phyloP scores from a whole-genome alignment of 2,797 vertebrate genomes.

The Nasua narica region DNA sequence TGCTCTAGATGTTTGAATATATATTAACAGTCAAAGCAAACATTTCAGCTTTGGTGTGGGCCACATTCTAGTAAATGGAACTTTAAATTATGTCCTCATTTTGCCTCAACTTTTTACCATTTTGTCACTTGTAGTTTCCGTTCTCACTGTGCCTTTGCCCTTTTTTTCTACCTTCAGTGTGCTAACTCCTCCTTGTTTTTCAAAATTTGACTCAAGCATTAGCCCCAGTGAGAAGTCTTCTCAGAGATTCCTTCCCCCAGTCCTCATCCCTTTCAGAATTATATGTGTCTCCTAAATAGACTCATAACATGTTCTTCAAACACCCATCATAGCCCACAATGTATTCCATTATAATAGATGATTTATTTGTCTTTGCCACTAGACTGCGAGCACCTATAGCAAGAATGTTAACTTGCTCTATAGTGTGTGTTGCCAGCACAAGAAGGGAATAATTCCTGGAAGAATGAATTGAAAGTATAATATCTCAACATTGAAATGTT shows the following conservation, averaged over 20 bases:
- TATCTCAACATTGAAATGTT: not conserved
- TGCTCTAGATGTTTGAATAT: not conserved
- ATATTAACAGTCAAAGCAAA: not conserved
- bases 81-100: not conserved
- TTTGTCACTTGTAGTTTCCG: not conserved
- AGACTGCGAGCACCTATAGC: not conserved
- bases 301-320: not conserved
- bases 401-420: not conserved
- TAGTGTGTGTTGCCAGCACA: not conserved
- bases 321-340: not conserved
- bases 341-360: not conserved
- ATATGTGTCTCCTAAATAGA: not conserved
- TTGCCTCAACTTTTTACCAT: not conserved
- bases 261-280: not conserved
- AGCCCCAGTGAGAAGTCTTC: not conserved
- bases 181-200: not conserved
- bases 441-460: not conserved
- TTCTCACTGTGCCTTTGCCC: not conserved
- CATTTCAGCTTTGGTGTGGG: not conserved
- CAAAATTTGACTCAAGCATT: not conserved
- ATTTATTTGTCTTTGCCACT: not conserved
- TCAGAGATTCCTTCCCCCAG: not conserved
- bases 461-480: not conserved
- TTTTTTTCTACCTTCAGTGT: not conserved
- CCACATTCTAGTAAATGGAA: not conserved